A percentile compares a stretch with the other conserved stretches of the same genome.
Evolutionary conservation across 1,140 invertebrate genomes (phyloP).

Genomic region (Macrobrachium nipponense): DNA sequence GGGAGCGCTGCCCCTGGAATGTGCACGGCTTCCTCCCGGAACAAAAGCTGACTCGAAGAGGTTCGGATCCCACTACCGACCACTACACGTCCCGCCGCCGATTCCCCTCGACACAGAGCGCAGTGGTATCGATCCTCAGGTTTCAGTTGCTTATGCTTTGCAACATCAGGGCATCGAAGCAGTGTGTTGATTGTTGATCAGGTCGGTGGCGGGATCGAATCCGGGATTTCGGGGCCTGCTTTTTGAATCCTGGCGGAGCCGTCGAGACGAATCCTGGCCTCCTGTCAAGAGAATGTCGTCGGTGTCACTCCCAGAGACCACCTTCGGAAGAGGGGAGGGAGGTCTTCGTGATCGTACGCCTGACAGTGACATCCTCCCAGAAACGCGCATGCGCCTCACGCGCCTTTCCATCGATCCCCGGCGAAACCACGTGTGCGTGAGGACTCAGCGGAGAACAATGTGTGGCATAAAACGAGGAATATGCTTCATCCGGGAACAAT

Average conservation of each 20-base stretch:
- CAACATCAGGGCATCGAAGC: conserved; percentile 20
- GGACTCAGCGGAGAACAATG: too few species aligned
- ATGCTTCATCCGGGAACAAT: too few species aligned
- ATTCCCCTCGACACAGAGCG: conserved; percentile 23
- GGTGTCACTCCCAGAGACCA: too few species aligned
- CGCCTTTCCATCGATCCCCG: conserved; percentile 20
- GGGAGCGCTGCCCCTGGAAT: background rate
- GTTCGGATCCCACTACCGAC: background rate
- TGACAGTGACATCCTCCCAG: background rate
- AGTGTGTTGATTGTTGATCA: too few species aligned
- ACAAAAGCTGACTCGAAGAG: background rate
- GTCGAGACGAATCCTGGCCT: too few species aligned
- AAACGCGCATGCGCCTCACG: conserved; percentile 5
- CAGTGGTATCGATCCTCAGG: conserved; percentile 36
- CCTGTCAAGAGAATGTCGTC: too few species aligned
- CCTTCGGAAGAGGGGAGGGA: too few species aligned
- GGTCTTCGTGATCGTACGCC: background rate
- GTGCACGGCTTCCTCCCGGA: background rate
- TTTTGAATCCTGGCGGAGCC: too few species aligned
- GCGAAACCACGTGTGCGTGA: conserved; percentile 34
- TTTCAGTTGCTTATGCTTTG: conserved; percentile 10
- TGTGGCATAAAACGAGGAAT: too few species aligned
- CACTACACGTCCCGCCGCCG: background rate
- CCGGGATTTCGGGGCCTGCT: too few species aligned
- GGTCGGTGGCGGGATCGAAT: too few species aligned